These are phyloP conservation scores for Lichenostomus cassidix DNA, from an alignment of 2,113 vertebrate species.

Conservation along the genomic window DNA sequence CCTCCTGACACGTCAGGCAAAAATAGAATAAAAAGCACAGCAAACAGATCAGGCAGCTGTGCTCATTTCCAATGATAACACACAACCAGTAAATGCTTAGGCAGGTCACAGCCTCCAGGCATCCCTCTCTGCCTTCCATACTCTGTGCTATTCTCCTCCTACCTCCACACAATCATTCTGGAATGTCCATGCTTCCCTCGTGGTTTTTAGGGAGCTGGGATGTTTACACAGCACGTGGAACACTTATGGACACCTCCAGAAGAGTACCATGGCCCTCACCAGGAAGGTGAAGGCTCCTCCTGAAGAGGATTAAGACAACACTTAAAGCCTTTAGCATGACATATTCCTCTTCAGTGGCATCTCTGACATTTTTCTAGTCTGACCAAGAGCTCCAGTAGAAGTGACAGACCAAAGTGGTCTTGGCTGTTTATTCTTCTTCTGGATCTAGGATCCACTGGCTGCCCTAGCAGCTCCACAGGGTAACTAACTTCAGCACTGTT, in stretches of 20 bases:
- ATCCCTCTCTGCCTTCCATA: not conserved
- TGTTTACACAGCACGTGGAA: not conserved
- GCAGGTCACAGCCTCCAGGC: not conserved
- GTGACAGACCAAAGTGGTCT: not conserved
- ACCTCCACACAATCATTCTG: not conserved
- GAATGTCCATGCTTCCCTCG: not conserved
- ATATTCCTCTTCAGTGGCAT: not conserved
- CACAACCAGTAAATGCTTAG: not conserved
- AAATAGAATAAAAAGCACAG: not conserved
- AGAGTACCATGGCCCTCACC: not conserved
- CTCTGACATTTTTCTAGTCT: not conserved
- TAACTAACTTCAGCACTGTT: not conserved
- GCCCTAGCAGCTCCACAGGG: not conserved
- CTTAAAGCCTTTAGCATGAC: not conserved
- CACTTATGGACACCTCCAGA: not conserved
- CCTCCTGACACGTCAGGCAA: not conserved
- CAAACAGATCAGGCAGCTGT: not conserved
- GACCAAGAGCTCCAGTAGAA: not conserved
- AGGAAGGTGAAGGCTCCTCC: not conserved
- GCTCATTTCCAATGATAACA: not conserved
- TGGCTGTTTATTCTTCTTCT: not conserved
- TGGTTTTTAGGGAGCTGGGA: not conserved
- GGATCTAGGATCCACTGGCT: not conserved
- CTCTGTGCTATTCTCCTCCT: not conserved
- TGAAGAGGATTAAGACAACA: not conserved